Percentiles rank a stretch among this genome's conserved stretches.
phyloP scores from a whole-genome alignment of 2,888 invertebrate species.

The Branchellion lobata region DNA sequence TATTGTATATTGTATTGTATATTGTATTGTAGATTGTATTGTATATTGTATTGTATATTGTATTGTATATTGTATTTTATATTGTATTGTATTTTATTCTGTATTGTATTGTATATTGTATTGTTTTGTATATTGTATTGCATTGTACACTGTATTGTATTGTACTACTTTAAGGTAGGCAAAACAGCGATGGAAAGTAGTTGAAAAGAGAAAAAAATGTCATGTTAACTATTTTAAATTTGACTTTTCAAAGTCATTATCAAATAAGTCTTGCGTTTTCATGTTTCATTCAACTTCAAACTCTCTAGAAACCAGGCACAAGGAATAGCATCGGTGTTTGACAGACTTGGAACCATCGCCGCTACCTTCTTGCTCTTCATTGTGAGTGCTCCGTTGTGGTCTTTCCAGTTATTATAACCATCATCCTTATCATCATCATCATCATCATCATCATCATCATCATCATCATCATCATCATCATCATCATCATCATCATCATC shows the following conservation, averaged over 20 bases:
- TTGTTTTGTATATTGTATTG: too few species aligned
- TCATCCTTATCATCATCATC: slow-evolving; percentile 14
- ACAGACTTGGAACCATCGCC: slow-evolving; percentile 58
- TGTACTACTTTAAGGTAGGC: slow-evolving; percentile 11
- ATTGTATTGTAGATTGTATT: too few species aligned
- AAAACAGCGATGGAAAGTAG: too few species aligned
- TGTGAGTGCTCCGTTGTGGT: too few species aligned
- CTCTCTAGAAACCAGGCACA: slow-evolving; percentile 57
- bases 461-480: slow-evolving; percentile 17
- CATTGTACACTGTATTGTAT: background rate
- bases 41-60: too few species aligned
- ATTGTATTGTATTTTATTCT: too few species aligned
- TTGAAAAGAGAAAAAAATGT: background rate
- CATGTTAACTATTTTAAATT: too few species aligned
- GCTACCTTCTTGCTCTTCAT: slow-evolving; percentile 58
- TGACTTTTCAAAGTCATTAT: background rate
- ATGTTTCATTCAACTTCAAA: too few species aligned
- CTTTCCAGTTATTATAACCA: background rate
- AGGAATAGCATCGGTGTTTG: slow-evolving; percentile 59
- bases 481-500: slow-evolving; percentile 18
- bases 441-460: slow-evolving; percentile 21
- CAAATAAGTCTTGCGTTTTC: too few species aligned
- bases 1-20: too few species aligned
- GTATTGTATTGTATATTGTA: too few species aligned
- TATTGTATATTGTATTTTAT: too few species aligned